These are phyloP conservation scores for Pollicipes pollicipes DNA, from an alignment of 1,140 invertebrate genomes.

Conservation along the genomic window DNA sequence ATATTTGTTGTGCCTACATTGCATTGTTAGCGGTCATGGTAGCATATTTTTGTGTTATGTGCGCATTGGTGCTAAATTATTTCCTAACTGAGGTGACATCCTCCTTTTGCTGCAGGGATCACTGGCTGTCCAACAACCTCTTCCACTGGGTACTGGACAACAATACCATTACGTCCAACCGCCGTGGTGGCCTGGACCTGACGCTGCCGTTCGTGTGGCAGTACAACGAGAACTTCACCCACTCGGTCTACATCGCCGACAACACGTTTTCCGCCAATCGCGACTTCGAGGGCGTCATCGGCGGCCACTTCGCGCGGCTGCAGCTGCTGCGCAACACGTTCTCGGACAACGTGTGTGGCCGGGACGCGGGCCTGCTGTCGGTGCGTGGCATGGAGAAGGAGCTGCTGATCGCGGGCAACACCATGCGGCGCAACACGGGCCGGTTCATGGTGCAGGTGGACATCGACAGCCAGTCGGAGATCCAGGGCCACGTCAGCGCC, in stretches of 20 bases:
- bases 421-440: constrained; percentile 61
- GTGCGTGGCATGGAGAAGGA: constrained; percentile 96
- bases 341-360: constrained; percentile 59
- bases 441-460: constrained; percentile 71
- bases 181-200: constrained; percentile 62
- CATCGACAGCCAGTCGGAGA: constrained; percentile 82
- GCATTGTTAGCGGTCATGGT: too few species aligned
- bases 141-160: constrained; percentile 84
- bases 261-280: constrained; percentile 69
- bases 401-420: constrained; percentile 51
- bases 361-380: constrained; percentile 51
- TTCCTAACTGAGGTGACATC: not conserved
- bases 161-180: constrained; percentile 68
- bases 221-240: constrained; percentile 84
- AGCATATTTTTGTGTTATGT: too few species aligned
- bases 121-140: constrained; percentile 78
- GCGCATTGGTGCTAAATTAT: too few species aligned
- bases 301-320: constrained; percentile 65
- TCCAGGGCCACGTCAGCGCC: constrained; percentile 61
- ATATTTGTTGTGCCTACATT: too few species aligned
- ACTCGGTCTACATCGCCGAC: constrained; percentile 66
- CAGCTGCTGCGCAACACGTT: constrained; percentile 68
- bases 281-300: constrained; percentile 61
- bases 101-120: constrained; percentile 39
- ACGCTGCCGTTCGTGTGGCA: constrained; percentile 82